phyloP scores from a whole-genome alignment of 2,113 vertebrate genomes.

The Perccottus glenii region DNA sequence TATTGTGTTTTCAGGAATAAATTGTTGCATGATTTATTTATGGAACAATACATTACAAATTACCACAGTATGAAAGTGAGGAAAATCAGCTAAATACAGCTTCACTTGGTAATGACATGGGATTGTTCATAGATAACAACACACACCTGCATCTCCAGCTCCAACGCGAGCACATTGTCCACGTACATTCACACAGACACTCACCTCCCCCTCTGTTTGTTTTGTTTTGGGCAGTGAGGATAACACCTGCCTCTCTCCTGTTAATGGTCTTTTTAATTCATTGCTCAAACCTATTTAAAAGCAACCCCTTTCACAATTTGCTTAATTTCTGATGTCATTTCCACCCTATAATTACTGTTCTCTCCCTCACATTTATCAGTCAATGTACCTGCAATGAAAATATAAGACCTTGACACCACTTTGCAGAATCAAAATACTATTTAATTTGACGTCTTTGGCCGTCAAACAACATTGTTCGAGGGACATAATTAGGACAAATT shows the following conservation, averaged over 20 bases:
- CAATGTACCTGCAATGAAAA: conserved; percentile 83
- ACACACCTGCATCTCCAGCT: conserved; percentile 60
- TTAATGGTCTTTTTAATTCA: conserved; percentile 85
- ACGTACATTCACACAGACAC: conserved; percentile 24
- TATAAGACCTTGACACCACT: conserved; percentile 82
- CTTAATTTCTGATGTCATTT: conserved; percentile 86
- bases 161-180: neutral
- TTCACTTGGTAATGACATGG: conserved; percentile 63
- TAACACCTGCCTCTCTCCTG: conserved; percentile 77
- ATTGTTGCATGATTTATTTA: conserved; percentile 39
- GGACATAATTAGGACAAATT: conserved; percentile 84
- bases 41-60: conserved; percentile 55
- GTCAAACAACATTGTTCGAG: conserved; percentile 83
- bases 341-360: conserved; percentile 82
- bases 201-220: conserved; percentile 58
- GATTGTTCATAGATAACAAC: conserved; percentile 67
- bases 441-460: conserved; percentile 85
- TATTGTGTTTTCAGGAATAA: conserved; percentile 1
- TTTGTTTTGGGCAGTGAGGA: conserved; percentile 74
- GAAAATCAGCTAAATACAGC: conserved; percentile 63
- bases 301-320: conserved; percentile 81
- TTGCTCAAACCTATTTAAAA: conserved; percentile 83
- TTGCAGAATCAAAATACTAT: conserved; percentile 83
- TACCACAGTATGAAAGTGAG: conserved; percentile 36
- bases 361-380: conserved; percentile 80